These are phyloP conservation scores for Meandrusa payeni DNA, from an alignment of 2,888 invertebrate species.

Conservation along the genomic window DNA sequence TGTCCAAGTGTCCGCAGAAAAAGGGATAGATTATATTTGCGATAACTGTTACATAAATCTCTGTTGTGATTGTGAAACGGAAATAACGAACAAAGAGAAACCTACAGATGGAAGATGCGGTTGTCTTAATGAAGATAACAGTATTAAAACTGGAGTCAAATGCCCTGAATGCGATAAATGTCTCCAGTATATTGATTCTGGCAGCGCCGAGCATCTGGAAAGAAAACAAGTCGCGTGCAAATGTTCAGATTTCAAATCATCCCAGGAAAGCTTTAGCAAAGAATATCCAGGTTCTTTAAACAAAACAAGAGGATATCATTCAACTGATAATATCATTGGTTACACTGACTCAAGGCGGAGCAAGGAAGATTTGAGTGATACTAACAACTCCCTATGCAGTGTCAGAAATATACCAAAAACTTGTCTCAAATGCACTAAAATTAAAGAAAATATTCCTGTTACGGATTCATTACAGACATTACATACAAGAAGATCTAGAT, in stretches of 20 bases:
- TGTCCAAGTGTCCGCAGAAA: slow-evolving; percentile 59
- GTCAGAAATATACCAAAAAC: slow-evolving; percentile 65
- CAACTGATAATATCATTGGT: slow-evolving; percentile 68
- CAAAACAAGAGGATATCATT: slow-evolving; percentile 70
- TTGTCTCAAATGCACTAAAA: slow-evolving; percentile 73
- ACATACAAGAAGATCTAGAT: slow-evolving; percentile 59
- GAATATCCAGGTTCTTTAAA: slow-evolving; percentile 55
- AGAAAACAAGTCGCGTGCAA: slow-evolving; percentile 58
- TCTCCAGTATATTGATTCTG: slow-evolving; percentile 67
- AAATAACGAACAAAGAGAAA: slow-evolving; percentile 51
- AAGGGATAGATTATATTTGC: slow-evolving; percentile 69
- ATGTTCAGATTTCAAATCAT: slow-evolving; percentile 70
- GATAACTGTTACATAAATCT: slow-evolving; percentile 68
- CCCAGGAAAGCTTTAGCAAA: slow-evolving; percentile 71
- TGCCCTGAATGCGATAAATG: slow-evolving; percentile 68
- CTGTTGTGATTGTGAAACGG: slow-evolving; percentile 69
- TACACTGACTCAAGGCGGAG: slow-evolving; percentile 58
- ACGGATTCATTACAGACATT: slow-evolving; percentile 51
- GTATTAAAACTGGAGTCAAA: slow-evolving; percentile 48
- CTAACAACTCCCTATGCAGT: slow-evolving; percentile 54
- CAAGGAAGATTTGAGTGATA: slow-evolving; percentile 59
- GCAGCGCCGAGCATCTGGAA: slow-evolving; percentile 63
- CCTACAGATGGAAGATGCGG: slow-evolving; percentile 49
- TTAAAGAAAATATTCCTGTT: slow-evolving; percentile 73
- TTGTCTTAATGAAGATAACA: slow-evolving; percentile 46